Evolutionary conservation across 2,888 invertebrate species (phyloP).

Genomic region (Clitarchus hookeri): DNA sequence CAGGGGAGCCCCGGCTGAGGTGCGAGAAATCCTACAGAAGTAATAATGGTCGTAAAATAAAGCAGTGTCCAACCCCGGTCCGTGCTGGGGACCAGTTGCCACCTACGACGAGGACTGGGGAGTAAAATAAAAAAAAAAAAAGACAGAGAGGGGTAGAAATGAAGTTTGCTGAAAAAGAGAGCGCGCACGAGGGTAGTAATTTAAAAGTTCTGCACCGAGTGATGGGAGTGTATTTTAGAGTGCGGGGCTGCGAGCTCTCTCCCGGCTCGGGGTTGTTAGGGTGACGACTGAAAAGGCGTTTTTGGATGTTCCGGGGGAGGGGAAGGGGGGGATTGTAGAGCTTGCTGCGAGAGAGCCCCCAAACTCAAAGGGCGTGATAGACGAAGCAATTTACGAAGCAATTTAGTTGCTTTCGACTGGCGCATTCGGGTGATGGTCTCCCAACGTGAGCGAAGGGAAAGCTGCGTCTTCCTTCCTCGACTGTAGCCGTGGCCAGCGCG

Average conservation of each 20-base stretch:
- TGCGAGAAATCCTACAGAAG: neutral
- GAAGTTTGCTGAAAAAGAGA: constrained; percentile 23
- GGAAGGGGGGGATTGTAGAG: neutral
- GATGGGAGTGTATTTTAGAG: neutral
- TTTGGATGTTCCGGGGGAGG: neutral
- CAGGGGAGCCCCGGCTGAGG: neutral
- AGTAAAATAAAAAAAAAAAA: neutral
- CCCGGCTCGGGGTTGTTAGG: constrained; percentile 18
- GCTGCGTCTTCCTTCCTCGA: neutral
- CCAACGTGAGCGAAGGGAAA: neutral
- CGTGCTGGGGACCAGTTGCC: neutral
- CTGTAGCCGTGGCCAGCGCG: neutral
- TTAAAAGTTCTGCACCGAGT: constrained; percentile 8
- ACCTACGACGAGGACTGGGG: neutral
- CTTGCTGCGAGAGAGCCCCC: neutral
- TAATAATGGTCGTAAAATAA: constrained; percentile 9
- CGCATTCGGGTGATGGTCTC: constrained; percentile 16
- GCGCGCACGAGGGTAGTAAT: neutral
- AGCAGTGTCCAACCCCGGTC: neutral
- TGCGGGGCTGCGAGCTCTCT: neutral
- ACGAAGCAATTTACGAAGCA: constrained; percentile 27
- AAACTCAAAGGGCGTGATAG: constrained; percentile 18
- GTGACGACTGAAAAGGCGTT: neutral
- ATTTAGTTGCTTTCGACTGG: constrained; percentile 25
- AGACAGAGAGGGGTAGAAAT: neutral